phyloP scores from a whole-genome alignment of 2,113 vertebrate genomes.

The Scomber japonicus region DNA sequence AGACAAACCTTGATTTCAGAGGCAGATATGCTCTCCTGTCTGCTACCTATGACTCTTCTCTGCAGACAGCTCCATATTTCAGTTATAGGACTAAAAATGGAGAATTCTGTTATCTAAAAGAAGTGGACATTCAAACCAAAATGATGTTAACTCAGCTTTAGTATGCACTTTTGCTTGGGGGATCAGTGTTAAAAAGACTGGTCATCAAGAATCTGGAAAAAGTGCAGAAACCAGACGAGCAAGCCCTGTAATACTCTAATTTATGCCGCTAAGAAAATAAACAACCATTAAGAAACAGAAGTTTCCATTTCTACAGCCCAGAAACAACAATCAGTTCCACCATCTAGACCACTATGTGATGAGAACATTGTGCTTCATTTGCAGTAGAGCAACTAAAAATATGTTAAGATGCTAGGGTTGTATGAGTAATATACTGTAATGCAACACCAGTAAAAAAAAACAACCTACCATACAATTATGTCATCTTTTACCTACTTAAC shows the following conservation, averaged over 20 bases:
- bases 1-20: constrained; percentile 69
- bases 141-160: not conserved
- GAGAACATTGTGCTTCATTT: constrained; percentile 1
- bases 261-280: constrained; percentile 20
- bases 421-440: too few species aligned
- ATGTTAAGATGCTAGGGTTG: too few species aligned
- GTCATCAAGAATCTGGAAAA: not conserved
- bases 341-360: constrained; percentile 12
- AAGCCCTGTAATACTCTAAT: not conserved
- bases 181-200: not conserved
- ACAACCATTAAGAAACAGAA: not conserved
- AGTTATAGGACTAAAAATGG: constrained; percentile 5
- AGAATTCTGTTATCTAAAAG: not conserved
- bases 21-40: constrained; percentile 54
- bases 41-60: constrained; percentile 46
- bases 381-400: not conserved
- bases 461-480: too few species aligned
- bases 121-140: not conserved
- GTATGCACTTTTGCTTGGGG: not conserved
- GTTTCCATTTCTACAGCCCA: not conserved
- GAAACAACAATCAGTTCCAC: not conserved
- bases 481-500: not conserved
- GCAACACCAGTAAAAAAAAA: not conserved
- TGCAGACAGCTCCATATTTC: constrained; percentile 22
- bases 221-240: constrained; percentile 2